Evolutionary conservation across 2,888 invertebrate species (phyloP), one percentile per base, ranked within the genome.

Genomic region (Epirrhoe alternata): DNA sequence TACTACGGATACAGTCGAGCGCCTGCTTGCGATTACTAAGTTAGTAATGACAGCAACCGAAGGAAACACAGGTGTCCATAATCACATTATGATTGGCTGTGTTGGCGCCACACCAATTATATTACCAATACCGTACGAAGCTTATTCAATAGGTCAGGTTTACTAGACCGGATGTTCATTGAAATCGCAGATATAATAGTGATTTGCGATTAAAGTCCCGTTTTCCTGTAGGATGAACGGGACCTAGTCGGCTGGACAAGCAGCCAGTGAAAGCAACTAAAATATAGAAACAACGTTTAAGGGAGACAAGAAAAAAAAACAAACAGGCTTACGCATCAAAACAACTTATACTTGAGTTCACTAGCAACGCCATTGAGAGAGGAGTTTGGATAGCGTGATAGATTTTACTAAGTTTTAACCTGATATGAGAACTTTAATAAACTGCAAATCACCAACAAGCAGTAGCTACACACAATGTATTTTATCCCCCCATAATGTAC

Each of bases 21-120:
- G 38, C 12, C 12, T 42, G 12, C 12, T 42, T 12, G 3, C 38
- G 4, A 42, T 42, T 56, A 75, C 77, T 77, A 69, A 2, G 69
- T 65, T 68, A 61, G 59, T 72, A 73, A 70, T 71, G 72, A 72
- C 72, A 59, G 68, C 66, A 66, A 70, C 67, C 58, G 38, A 14
- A 58, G 16, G 58, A 10, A 45, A 30, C 33, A 24, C 35, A 61
- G 56, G 69, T 65, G 70, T 67, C 60, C 64, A 67, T 71, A 73
- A 71, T 73, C 68, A 71, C 60, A 42, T 62, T 61, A 68, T 65
- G 68, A 73, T 68, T 70, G 59, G 58, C 24, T 64, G 56, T 66
- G 61, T 67, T 61, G 65, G 52, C 58, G 52, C 67, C 42, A 62
- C 49, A 58, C 64, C 57, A 24, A 58, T 64, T 14, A 57, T 64